These are phyloP conservation scores for Palaemon carinicauda DNA, from an alignment of 1,140 invertebrate genomes.

Conservation along the genomic window DNA sequence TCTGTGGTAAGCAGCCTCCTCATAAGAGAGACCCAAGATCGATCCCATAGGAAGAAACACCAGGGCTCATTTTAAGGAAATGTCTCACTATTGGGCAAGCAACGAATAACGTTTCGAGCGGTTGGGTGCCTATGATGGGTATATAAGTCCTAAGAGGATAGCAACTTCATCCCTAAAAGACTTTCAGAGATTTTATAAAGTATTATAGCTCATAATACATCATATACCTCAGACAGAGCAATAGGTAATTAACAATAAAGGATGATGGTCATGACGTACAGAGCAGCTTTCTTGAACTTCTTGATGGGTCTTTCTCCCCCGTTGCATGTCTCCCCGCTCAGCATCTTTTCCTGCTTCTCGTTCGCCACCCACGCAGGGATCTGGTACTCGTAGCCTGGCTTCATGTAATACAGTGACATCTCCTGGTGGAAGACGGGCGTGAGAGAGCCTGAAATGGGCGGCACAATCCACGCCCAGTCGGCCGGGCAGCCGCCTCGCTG, in stretches of 20 bases:
- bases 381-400: conserved; percentile 88
- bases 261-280: neutral
- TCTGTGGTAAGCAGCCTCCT: neutral
- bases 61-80: no score
- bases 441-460: conserved; percentile 88
- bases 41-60: no score
- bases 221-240: neutral
- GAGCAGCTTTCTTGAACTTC: neutral
- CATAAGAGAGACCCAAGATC: no score
- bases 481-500: conserved; percentile 88
- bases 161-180: no score
- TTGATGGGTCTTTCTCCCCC: neutral
- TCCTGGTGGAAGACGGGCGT: conserved; percentile 95
- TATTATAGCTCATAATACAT: no score
- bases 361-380: conserved; percentile 62
- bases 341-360: neutral
- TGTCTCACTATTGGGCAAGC: no score
- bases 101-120: no score
- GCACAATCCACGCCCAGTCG: conserved; percentile 97
- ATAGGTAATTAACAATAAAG: neutral
- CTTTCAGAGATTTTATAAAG: no score
- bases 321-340: neutral
- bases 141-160: no score
- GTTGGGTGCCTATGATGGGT: no score
- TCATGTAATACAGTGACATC: conserved; percentile 89